Base-by-base conservation (phyloP, 2,888 invertebrate species). In the Melanostoma mellinum region DNA sequence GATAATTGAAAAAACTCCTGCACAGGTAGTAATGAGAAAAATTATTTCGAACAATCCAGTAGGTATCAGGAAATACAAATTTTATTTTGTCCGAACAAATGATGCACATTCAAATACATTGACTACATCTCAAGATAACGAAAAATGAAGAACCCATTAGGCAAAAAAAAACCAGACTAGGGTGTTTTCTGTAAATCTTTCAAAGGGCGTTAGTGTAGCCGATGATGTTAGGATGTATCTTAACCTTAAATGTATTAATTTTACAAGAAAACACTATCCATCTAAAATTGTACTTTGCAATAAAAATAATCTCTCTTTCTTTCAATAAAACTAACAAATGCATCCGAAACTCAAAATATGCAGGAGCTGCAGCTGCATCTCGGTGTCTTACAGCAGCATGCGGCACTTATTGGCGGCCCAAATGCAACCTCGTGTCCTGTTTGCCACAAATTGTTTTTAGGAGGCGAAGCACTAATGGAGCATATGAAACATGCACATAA, bases 401-500 rank as follows among this genome's bases (percentile, higher is more conserved):
- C 96, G 88, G 97, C 97, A 89, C 94, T 97, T 90, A 95, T 95
- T 90, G 97, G 97, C 89, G 97, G 97, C 88, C 97, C 97, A 86
- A 96, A 97, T 89, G 97, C 97, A 86, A 96, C 97, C 82, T 96
- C 97, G 87, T 98, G 98, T 92, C 97, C 97, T 65, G 94, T 97
- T 88, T 98, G 97, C 93, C 97, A 97, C 93, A 97, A 98, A 93
- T 95, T 97, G 91, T 97, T 97, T 93, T 94, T 97, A 89, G 97
- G 97, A 87, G 96, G 96, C 86, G 97, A 98, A 92, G 96, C 97
- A 74, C 94, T 98, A 84, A 97, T 98, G 94, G 97, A 98, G 92
- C 98, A 98, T 92, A 97, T 98, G 97, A 97, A 97, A 92, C 96
- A 96, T 91, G 96, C 96, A 69, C 98, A 98, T 92, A 97, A 97